phyloP scores from a whole-genome alignment of 2,113 vertebrate species.

The Misgurnus mizolepis region DNA sequence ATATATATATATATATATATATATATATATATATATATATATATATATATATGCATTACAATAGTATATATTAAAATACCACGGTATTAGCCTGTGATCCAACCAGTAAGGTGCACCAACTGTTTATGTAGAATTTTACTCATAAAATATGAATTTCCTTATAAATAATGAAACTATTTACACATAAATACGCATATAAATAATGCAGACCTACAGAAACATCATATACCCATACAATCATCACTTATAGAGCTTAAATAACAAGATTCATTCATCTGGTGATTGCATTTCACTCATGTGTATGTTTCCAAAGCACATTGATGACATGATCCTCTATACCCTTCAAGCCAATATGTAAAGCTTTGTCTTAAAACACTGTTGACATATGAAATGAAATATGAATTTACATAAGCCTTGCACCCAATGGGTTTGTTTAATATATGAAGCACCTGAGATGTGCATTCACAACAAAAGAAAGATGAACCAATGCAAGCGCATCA shows the following conservation, averaged over 20 bases:
- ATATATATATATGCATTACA: too few species aligned
- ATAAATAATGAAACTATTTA: neutral
- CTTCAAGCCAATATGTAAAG: conserved; percentile 6
- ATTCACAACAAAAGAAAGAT: conserved; percentile 22
- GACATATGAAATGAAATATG: neutral
- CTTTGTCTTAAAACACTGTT: conserved; percentile 28
- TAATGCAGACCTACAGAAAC: conserved; percentile 11
- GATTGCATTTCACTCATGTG: conserved; percentile 20
- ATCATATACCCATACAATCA: neutral
- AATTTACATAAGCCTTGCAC: conserved; percentile 23
- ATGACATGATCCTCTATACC: neutral
- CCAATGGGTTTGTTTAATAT: conserved; percentile 31
- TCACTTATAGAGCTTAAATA: neutral
- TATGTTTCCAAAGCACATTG: neutral
- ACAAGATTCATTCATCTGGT: conserved; percentile 6
- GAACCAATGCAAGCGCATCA: neutral
- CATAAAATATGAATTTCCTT: neutral
- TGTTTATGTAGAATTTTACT: neutral
- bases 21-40: too few species aligned
- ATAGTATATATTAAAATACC: neutral
- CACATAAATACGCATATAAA: conserved; percentile 13
- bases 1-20: too few species aligned
- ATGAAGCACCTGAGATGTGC: neutral
- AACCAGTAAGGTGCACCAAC: neutral
- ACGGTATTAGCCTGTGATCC: too few species aligned